These are phyloP conservation scores for Aphelenchoides besseyi DNA, from an alignment of 1,140 invertebrate species.

Conservation along the genomic window DNA sequence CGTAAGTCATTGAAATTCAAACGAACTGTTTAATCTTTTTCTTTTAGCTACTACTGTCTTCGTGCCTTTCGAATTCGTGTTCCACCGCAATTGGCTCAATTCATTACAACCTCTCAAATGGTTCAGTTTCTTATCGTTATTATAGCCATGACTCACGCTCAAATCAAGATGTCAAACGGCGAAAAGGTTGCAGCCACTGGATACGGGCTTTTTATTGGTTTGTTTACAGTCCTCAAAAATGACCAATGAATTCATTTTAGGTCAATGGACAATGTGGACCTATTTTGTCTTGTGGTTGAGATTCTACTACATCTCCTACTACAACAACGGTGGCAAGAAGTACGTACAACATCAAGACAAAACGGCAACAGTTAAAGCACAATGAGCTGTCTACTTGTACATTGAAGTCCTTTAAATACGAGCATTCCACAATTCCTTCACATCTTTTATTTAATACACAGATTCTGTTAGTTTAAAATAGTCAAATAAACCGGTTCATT, in stretches of 20 bases:
- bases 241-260: too few species aligned
- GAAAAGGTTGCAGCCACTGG: conserved; percentile 41
- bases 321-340: conserved; percentile 56
- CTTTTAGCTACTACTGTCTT: conserved; percentile 64
- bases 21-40: not conserved
- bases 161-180: not conserved
- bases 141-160: not conserved
- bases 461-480: too few species aligned
- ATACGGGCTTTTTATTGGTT: conserved; percentile 42
- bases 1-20: conserved; percentile 38
- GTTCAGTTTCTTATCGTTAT: conserved; percentile 56
- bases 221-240: too few species aligned
- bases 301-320: conserved; percentile 60
- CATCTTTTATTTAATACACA: too few species aligned
- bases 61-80: conserved; percentile 64
- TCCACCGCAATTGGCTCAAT: conserved; percentile 65
- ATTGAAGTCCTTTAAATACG: too few species aligned
- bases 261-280: too few species aligned
- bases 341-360: conserved; percentile 46
- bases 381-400: not conserved
- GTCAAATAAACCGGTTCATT: too few species aligned
- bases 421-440: too few species aligned
- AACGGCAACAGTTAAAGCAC: not conserved
- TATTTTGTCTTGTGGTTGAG: conserved; percentile 61
- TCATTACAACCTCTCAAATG: conserved; percentile 67